A percentile compares a stretch with the other conserved stretches of the same genome.
Conservation (phyloP, 1,140 invertebrate genomes). For the Anastrepha obliqua region DNA sequence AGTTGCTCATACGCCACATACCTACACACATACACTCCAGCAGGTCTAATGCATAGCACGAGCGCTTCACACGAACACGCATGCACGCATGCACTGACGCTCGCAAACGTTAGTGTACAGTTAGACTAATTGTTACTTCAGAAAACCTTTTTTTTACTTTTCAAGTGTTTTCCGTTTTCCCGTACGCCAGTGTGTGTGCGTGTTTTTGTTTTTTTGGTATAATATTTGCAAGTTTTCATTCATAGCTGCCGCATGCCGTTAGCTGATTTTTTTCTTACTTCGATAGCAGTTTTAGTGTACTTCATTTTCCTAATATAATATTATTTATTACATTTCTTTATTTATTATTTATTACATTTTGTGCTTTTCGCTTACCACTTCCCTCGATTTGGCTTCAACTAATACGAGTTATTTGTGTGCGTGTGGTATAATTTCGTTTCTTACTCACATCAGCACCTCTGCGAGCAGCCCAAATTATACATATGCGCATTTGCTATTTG, state of each 20-base stretch:
- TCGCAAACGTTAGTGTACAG: not conserved
- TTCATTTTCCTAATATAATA: not conserved
- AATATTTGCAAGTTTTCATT: not conserved
- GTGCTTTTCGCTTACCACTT: not conserved
- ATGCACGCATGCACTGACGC: not conserved
- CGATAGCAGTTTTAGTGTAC: not conserved
- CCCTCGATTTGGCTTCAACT: not conserved
- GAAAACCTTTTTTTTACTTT: not conserved
- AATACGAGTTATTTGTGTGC: not conserved
- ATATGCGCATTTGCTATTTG: not conserved
- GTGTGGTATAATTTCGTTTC: not conserved
- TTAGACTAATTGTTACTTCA: slow-evolving; percentile 11
- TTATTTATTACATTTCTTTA: not conserved
- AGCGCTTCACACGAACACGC: not conserved
- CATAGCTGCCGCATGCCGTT: not conserved
- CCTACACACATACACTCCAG: not conserved
- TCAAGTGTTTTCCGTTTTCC: slow-evolving; percentile 9
- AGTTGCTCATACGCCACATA: slow-evolving; percentile 42
- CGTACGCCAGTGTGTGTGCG: not conserved
- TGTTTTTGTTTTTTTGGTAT: not conserved
- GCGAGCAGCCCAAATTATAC: not conserved
- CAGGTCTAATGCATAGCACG: not conserved
- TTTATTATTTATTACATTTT: not conserved
- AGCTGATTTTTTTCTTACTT: slow-evolving; percentile 1
- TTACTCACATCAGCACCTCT: not conserved